Evolutionary conservation across 1,140 invertebrate genomes (phyloP), one percentile per base, ranked within the genome.

Genomic region (Drosophila yakuba): DNA sequence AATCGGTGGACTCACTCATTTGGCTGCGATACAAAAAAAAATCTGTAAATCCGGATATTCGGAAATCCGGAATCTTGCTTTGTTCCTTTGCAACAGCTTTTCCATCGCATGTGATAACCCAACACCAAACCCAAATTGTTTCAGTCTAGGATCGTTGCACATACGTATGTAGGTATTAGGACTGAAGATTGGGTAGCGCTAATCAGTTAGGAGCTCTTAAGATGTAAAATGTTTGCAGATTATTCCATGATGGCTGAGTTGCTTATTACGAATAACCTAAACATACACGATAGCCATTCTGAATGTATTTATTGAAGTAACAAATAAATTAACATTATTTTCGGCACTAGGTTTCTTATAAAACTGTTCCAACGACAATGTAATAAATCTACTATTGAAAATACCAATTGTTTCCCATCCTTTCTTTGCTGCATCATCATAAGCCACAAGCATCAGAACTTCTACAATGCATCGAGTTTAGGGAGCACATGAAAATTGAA

Each of bases 221-320:
- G 38, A 59, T 62, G 47, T 28, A 48, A 28, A 48, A 28, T 25
- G 47, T 51, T 28, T 43, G 15, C 39, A 59, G 41, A 28, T 56
- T 15, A 41, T 56, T 41, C 52, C 52, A 56, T 11, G 36, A 58
- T 43, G 60, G 52, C 60, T 41, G 36, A 59, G 60, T 56, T 59
- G 52, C 38, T 62, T 35, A 62, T 59, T 43, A 56, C 11, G n/a
- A 59, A 61, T 15, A 39, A 41, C 15, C 32, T 32, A 58, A 58
- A 7, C 32, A 20, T 20, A 62, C 39, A 41, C 38, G 25, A 62
- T 62, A 62, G 52, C 59, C 52, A 41, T 39, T 38, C 52, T 52
- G 50, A 43, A 57, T 62, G 52, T 58, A 62, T 59, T 62, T 62
- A 62, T 43, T 43, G 25, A 62, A 62, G 58, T 59, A 62, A 62